Conservation (phyloP, 1,140 invertebrate species). For the Teleopsis dalmanni region DNA sequence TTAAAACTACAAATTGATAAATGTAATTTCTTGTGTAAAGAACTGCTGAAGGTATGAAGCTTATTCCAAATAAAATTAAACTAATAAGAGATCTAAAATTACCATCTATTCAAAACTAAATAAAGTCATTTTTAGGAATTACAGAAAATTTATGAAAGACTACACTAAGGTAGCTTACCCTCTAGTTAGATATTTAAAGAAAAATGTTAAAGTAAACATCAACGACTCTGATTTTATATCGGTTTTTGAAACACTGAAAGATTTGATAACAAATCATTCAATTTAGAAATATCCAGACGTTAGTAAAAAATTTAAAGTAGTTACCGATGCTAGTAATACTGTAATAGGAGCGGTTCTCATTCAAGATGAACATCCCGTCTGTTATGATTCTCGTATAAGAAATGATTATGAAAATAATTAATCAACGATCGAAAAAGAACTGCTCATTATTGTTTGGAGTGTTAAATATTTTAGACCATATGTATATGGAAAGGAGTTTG, state of each 20-base stretch:
- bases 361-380: constrained; percentile 4
- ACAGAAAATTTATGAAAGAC: constrained; percentile 18
- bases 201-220: constrained; percentile 1
- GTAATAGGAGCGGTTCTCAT: constrained; percentile 17
- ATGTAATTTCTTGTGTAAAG: constrained; percentile 7
- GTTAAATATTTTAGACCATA: constrained; percentile 3
- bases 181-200: constrained; percentile 16
- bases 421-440: constrained; percentile 1
- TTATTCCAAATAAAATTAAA: constrained; percentile 10
- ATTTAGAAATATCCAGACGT: constrained; percentile 21
- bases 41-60: constrained; percentile 6
- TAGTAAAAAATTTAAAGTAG: constrained; percentile 19
- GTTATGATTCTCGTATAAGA: background rate
- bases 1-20: constrained; percentile 2
- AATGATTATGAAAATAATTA: background rate
- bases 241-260: constrained; percentile 11
- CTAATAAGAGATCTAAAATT: constrained; percentile 7
- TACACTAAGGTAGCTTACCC: constrained; percentile 26
- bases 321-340: constrained; percentile 19
- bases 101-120: constrained; percentile 1
- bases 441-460: background rate
- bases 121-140: constrained; percentile 30
- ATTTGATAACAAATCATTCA: constrained; percentile 4
- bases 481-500: constrained; percentile 1
- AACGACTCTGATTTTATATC: background rate